Percentiles rank a stretch among this genome's conserved stretches.
Evolutionary conservation across 2,888 invertebrate genomes (phyloP).

Genomic region (Conops quadrifasciatus): DNA sequence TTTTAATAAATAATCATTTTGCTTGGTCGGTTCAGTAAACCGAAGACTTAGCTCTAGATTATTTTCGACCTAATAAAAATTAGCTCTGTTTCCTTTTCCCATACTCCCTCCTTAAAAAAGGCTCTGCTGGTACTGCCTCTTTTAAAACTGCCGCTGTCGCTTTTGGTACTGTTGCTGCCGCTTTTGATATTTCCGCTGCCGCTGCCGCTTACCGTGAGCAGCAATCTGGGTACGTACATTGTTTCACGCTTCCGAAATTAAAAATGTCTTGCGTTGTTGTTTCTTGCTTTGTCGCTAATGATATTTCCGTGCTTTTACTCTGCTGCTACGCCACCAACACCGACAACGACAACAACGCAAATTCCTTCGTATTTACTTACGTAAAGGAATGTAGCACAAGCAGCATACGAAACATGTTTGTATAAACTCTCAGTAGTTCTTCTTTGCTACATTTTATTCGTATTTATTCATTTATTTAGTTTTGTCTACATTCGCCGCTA

Average conservation of each 20-base stretch:
- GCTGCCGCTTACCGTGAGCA: not conserved
- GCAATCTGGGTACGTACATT: not conserved
- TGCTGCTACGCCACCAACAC: not conserved
- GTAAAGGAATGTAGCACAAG: conserved; percentile 20
- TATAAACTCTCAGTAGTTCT: not conserved
- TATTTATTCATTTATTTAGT: not conserved
- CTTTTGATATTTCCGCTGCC: not conserved
- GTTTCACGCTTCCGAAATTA: not conserved
- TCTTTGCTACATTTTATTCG: not conserved
- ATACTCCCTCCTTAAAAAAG: too few relatives aligned
- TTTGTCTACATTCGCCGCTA: too few relatives aligned
- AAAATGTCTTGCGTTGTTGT: not conserved
- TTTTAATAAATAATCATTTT: too few relatives aligned
- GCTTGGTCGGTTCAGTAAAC: not conserved
- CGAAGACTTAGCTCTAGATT: not conserved
- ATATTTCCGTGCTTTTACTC: conserved; percentile 3
- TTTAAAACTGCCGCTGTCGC: not conserved
- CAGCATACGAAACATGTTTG: conserved; percentile 22
- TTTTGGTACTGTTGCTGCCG: not conserved
- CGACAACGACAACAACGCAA: not conserved
- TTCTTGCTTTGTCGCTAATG: conserved; percentile 27
- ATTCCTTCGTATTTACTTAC: conserved; percentile 6
- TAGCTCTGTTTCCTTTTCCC: not conserved
- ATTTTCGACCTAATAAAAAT: not conserved
- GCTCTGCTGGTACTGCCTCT: not conserved